These are phyloP conservation scores for Pachyrhynchus sulphureomaculatus DNA, from an alignment of 1,140 invertebrate species.

Conservation along the genomic window DNA sequence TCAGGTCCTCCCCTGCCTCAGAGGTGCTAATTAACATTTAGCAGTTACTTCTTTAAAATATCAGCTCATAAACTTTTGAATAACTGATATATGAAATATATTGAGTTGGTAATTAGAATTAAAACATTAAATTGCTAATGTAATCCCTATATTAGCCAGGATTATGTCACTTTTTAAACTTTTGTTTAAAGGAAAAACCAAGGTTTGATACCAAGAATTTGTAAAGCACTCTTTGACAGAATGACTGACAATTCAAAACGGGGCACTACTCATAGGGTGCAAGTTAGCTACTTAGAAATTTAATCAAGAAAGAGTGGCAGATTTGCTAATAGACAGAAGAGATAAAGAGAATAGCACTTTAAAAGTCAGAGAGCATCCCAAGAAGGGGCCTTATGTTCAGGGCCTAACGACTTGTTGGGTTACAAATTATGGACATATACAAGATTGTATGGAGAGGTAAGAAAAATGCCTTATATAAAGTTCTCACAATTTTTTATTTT, in stretches of 20 bases:
- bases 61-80: no score
- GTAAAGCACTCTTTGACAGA: slow-evolving; percentile 72
- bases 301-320: slow-evolving; percentile 84
- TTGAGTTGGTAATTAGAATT: no score
- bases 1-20: no score
- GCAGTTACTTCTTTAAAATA: no score
- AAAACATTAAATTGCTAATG: no score
- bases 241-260: slow-evolving; percentile 77
- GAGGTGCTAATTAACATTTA: no score
- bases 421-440: slow-evolving; percentile 81
- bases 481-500: no score
- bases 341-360: slow-evolving; percentile 51
- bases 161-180: no score
- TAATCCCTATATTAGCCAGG: no score
- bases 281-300: slow-evolving; percentile 82
- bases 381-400: slow-evolving; percentile 86
- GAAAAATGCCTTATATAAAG: background rate
- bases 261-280: slow-evolving; percentile 78
- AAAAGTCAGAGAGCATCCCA: slow-evolving; percentile 82
- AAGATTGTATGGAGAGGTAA: slow-evolving; percentile 58
- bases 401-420: slow-evolving; percentile 84
- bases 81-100: no score
- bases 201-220: slow-evolving; percentile 86
- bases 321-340: slow-evolving; percentile 60
- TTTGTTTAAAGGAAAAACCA: slow-evolving; percentile 70